These are phyloP conservation scores for Parazoanthus atlanticus DNA, from an alignment of 92 coral and sea anemone species.

Conservation along the genomic window DNA sequence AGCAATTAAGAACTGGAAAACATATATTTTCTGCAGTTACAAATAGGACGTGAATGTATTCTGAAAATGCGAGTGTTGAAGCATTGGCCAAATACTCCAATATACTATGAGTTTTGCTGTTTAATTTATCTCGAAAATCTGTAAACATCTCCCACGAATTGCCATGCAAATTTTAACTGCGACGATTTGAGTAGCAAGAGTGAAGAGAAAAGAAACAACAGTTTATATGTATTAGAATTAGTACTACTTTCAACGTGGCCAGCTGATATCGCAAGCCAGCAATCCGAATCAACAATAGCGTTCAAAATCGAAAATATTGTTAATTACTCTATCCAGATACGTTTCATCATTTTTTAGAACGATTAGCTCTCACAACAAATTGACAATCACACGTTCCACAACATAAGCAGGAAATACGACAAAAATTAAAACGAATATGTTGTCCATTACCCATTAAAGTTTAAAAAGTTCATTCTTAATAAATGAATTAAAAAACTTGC, in stretches of 20 bases:
- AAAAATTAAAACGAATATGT: constrained; percentile 51
- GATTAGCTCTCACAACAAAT: constrained; percentile 14
- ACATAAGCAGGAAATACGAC: constrained; percentile 47
- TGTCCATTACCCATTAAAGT: constrained; percentile 70
- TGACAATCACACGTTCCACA: constrained; percentile 2
- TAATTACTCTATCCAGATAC: constrained; percentile 7
- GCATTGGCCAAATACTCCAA: background rate
- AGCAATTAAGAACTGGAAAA: background rate
- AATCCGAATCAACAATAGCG: background rate
- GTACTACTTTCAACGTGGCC: constrained; percentile 19
- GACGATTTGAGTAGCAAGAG: background rate
- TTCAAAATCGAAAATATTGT: background rate
- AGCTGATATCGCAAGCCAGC: background rate
- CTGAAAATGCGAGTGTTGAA: background rate
- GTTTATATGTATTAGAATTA: background rate
- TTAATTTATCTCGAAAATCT: constrained; percentile 27
- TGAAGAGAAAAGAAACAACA: background rate
- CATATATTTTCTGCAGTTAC: background rate
- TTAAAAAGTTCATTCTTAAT: constrained; percentile 94
- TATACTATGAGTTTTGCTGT: background rate
- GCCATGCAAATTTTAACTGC: constrained; percentile 10
- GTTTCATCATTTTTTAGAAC: background rate
- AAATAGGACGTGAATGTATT: background rate
- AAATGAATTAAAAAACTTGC: constrained; percentile 72
- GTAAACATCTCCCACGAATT: constrained; percentile 34